A percentile compares a stretch with the other conserved stretches of the same genome.
These are phyloP conservation scores for Phoxinus dragarum DNA, from an alignment of 2,797 vertebrate species.

Conservation along the genomic window DNA sequence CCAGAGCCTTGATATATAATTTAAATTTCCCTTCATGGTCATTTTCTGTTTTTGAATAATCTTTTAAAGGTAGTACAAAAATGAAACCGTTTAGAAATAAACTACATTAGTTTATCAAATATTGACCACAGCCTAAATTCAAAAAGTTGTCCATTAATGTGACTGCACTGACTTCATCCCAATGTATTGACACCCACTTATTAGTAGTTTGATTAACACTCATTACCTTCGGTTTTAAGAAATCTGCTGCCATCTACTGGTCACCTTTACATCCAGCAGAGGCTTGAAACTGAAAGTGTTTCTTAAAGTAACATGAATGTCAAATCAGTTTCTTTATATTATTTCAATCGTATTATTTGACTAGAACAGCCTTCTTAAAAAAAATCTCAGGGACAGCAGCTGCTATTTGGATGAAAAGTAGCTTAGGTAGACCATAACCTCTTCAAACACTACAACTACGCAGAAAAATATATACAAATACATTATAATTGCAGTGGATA, in stretches of 20 bases:
- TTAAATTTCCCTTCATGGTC: neutral
- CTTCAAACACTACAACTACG: neutral
- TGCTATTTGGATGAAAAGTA: neutral
- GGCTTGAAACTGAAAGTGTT: neutral
- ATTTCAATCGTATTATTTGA: neutral
- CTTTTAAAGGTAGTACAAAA: neutral
- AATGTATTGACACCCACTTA: neutral
- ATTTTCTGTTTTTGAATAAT: neutral
- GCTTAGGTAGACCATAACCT: neutral
- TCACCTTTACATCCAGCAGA: neutral
- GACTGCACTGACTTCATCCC: neutral
- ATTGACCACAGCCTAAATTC: neutral
- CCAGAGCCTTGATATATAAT: neutral
- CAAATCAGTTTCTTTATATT: too few relatives aligned
- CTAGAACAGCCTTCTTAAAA: neutral
- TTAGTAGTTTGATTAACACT: neutral
- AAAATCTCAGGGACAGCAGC: neutral
- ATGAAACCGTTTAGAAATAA: neutral
- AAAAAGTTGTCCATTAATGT: neutral
- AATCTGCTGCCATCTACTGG: slow-evolving; percentile 57
- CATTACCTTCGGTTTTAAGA: neutral
- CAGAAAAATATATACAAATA: neutral
- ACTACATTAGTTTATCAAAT: neutral
- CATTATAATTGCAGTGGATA: too few relatives aligned
- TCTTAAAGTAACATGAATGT: too few relatives aligned